Evolutionary conservation across 1,140 invertebrate species (phyloP), one percentile per base, ranked within the genome.

Genomic region (Monomorium pharaonis): DNA sequence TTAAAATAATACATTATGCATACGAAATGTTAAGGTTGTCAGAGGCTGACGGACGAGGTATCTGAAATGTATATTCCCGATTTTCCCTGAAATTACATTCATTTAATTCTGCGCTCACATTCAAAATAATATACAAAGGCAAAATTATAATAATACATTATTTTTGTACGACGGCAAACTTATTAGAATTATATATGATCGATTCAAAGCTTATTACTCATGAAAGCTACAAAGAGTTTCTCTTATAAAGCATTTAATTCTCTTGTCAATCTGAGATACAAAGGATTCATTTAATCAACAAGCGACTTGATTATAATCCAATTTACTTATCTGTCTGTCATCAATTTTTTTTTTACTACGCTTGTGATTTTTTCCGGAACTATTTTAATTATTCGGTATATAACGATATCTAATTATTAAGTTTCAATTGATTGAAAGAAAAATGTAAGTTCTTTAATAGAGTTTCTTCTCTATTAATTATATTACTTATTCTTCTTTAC

Each of bases 1-100:
- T 80, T 80, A 80, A 80, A 80, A 80, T 69, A 33, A 54, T 69
- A 21, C 33, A 83, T 83, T 72, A 72, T 83, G 67, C 62, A 83
- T 72, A 65, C 37, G n/a, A 60, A 33, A 42, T 49, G 65, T 33
- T 54, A 70, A 58, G 67, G 72, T 65, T 74, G 51, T 18, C n/a
- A 58, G 37, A 70, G 1, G 24, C 24, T 42, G 7, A 49, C 10
- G 18, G 33, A 49, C 54, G 60, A 49, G 30, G 12, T 7, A 16
- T n/a, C 24, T 33, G 16, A 47, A 65, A 47, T 42, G 7, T 51
- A 24, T 24, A 24, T 24, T 42, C 2, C 4, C 3, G 42, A 74
- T 83, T 54, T 63, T 63, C 14, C 6, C 30, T 49, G 3, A 81
- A 47, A 27, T 44, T 10, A 6, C 14, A 24, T 3, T 12, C 18